These are phyloP conservation scores for Cephalotes varians DNA, from an alignment of 2,888 invertebrate species.

Conservation along the genomic window DNA sequence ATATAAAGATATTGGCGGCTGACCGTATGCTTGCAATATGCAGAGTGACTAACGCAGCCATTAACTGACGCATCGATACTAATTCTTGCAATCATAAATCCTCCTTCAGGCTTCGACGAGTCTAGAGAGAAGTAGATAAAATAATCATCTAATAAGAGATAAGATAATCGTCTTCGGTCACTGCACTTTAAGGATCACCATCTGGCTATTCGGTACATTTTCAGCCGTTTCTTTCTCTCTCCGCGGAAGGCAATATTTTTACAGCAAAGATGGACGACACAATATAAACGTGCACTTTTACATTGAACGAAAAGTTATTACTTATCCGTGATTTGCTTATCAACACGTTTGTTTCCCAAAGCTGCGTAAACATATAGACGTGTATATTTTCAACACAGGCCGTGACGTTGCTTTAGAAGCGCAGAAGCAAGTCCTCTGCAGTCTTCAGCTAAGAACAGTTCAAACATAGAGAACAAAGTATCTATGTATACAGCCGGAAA, in stretches of 20 bases:
- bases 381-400: neutral
- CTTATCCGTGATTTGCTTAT: neutral
- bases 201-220: neutral
- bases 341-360: slow-evolving; percentile 30
- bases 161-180: slow-evolving; percentile 13
- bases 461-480: slow-evolving; percentile 3
- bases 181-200: slow-evolving; percentile 16
- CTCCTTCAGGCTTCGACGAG: neutral
- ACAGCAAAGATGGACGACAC: slow-evolving; percentile 50
- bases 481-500: neutral
- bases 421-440: neutral
- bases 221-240: neutral
- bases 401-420: neutral
- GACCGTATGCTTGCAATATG: neutral
- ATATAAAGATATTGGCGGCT: neutral
- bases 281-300: slow-evolving; percentile 24
- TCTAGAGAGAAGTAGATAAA: slow-evolving; percentile 23
- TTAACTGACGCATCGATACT: slow-evolving; percentile 2
- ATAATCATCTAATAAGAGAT: neutral
- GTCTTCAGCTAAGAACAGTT: neutral
- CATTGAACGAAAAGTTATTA: slow-evolving; percentile 7
- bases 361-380: slow-evolving; percentile 20
- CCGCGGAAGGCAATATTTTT: slow-evolving; percentile 45
- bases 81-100: neutral
- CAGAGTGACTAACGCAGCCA: neutral